Evolutionary conservation across 1,140 invertebrate species (phyloP).

Genomic region (Drosophila parvula): DNA sequence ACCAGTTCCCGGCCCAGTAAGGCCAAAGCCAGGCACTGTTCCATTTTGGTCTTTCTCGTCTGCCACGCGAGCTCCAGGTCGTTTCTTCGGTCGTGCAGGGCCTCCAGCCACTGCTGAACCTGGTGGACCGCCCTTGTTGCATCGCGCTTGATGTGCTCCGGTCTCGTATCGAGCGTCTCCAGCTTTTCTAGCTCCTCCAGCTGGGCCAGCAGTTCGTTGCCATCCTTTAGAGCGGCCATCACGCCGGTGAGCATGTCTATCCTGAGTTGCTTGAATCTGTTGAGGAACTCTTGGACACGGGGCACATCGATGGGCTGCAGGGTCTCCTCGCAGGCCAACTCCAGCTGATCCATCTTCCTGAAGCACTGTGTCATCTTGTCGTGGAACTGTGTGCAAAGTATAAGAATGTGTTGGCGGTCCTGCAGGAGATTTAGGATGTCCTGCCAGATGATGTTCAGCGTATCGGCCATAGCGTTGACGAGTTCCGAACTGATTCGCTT

Average conservation of each 20-base stretch:
- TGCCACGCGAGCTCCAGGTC: slow-evolving; percentile 90
- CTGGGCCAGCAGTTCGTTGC: slow-evolving; percentile 90
- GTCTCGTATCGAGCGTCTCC: slow-evolving; percentile 90
- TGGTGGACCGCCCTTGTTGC: slow-evolving; percentile 88
- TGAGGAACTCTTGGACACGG: slow-evolving; percentile 87
- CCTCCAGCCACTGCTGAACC: slow-evolving; percentile 91
- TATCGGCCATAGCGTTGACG: slow-evolving; percentile 96
- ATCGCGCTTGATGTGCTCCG: slow-evolving; percentile 87
- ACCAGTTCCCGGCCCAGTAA: slow-evolving; percentile 89
- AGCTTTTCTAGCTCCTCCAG: slow-evolving; percentile 88
- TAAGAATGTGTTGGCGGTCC: slow-evolving; percentile 90
- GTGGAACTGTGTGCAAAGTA: slow-evolving; percentile 90
- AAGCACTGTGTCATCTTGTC: slow-evolving; percentile 89
- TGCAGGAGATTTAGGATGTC: slow-evolving; percentile 93
- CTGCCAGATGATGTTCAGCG: slow-evolving; percentile 93
- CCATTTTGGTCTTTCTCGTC: slow-evolving; percentile 88
- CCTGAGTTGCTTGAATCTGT: slow-evolving; percentile 87
- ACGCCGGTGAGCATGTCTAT: slow-evolving; percentile 90
- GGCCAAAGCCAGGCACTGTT: slow-evolving; percentile 91
- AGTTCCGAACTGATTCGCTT: slow-evolving; percentile 91
- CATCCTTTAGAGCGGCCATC: slow-evolving; percentile 91
- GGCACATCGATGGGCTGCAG: slow-evolving; percentile 88
- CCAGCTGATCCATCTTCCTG: slow-evolving; percentile 88
- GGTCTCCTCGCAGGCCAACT: slow-evolving; percentile 87
- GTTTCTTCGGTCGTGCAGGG: slow-evolving; percentile 90